Percentiles rank a stretch among this genome's conserved stretches.
Conservation (phyloP, 2,797 vertebrate species). For the Alectoris magna region DNA sequence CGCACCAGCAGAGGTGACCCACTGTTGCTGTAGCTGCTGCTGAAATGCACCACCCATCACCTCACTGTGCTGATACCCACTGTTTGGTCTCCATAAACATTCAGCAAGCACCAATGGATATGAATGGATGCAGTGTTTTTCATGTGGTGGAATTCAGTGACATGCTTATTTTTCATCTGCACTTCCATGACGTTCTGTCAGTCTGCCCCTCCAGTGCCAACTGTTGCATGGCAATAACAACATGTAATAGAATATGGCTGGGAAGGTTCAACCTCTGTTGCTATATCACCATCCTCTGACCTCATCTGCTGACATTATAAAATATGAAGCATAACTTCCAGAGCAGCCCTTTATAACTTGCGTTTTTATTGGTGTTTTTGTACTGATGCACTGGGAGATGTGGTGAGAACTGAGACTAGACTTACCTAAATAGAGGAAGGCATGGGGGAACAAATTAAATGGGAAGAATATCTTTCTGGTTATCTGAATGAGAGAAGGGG, state of each 20-base stretch:
- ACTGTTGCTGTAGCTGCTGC: not conserved
- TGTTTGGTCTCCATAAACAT: not conserved
- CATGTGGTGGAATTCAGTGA: not conserved
- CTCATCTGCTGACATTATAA: not conserved
- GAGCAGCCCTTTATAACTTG: not conserved
- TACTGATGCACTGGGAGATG: not conserved
- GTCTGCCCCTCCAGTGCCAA: not conserved
- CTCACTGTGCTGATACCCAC: not conserved
- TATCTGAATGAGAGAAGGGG: accelerated
- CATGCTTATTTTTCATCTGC: too few relatives aligned
- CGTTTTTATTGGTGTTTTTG: not conserved
- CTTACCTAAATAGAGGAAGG: not conserved
- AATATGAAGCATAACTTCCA: not conserved
- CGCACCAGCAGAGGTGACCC: not conserved
- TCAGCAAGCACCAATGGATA: not conserved
- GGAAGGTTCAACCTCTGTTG: too few relatives aligned
- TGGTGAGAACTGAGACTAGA: not conserved
- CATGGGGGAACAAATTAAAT: not conserved
- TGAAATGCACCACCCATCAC: not conserved
- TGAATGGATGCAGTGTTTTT: not conserved
- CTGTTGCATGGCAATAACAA: not conserved
- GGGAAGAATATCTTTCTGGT: not conserved
- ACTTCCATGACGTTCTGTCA: not conserved
- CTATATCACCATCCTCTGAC: not conserved
- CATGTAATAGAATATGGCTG: not conserved